Percentiles rank a stretch among this genome's conserved stretches.
Conservation (phyloP, 1,140 invertebrate species). For the Hetaerina americana region DNA sequence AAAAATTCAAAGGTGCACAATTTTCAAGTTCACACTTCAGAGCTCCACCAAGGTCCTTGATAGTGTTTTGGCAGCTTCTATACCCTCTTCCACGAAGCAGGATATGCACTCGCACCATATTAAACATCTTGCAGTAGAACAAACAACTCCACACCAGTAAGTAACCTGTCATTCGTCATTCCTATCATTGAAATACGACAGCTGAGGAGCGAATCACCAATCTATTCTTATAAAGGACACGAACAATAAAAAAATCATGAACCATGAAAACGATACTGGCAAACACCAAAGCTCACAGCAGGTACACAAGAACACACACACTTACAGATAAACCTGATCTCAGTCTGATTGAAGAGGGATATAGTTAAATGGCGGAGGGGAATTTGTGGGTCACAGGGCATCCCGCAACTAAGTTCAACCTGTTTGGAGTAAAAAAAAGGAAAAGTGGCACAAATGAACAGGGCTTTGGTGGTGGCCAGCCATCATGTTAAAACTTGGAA, state of each 20-base stretch:
- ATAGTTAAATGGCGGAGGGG: neutral
- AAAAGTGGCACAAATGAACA: conserved; percentile 1
- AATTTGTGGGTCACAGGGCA: neutral
- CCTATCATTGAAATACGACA: conserved; percentile 7
- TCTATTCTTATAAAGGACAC: conserved; percentile 3
- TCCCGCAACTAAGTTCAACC: neutral
- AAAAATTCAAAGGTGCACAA: neutral
- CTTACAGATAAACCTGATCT: conserved; percentile 7
- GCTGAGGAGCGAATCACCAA: conserved; percentile 6
- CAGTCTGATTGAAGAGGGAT: neutral
- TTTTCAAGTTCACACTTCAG: neutral
- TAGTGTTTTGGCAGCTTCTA: neutral
- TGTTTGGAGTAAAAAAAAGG: neutral
- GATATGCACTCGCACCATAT: conserved; percentile 10
- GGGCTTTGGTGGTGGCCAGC: conserved; percentile 5
- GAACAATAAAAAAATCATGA: neutral
- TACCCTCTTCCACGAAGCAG: neutral
- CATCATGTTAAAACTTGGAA: neutral
- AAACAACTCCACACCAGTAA: neutral
- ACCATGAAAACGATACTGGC: conserved; percentile 8
- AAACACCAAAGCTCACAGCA: conserved; percentile 12
- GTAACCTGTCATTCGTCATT: conserved; percentile 7
- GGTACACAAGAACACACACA: conserved; percentile 4
- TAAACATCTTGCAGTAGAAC: conserved; percentile 9
- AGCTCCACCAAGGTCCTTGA: neutral